Conservation (phyloP, 2,797 vertebrate genomes). For the Fratercula arctica region DNA sequence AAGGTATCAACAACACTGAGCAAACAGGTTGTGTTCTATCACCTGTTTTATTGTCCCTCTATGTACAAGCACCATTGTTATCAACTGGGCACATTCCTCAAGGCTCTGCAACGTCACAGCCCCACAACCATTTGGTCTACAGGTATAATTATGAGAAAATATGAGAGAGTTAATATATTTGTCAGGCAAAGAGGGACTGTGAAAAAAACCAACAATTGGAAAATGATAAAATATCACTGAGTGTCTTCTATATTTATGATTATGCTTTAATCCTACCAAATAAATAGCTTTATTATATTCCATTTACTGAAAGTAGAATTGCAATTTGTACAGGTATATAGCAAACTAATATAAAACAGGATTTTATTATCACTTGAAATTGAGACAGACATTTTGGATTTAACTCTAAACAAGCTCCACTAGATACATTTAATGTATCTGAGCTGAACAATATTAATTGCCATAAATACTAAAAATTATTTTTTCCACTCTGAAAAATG, state of each 20-base stretch:
- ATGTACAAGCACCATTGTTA: not conserved
- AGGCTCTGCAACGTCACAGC: not conserved
- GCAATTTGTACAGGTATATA: not conserved
- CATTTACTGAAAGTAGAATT: not conserved
- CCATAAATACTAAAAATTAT: not conserved
- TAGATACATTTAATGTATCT: not conserved
- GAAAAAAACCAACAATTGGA: not conserved
- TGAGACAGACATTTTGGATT: not conserved
- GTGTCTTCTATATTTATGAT: not conserved
- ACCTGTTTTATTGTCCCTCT: slow-evolving; percentile 8
- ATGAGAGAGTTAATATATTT: not conserved
- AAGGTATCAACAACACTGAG: not conserved
- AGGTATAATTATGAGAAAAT: not conserved
- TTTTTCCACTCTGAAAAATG: not conserved
- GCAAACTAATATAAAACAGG: not conserved
- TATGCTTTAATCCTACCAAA: not conserved
- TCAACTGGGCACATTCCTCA: not conserved
- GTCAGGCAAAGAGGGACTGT: not conserved
- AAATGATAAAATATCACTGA: not conserved
- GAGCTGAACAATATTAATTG: not conserved
- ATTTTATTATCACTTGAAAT: not conserved
- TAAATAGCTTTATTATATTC: not conserved
- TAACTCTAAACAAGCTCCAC: not conserved
- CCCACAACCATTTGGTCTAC: not conserved
- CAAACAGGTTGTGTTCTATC: slow-evolving; percentile 8